These are phyloP conservation scores for Epiblema foenella DNA, from an alignment of 2,888 invertebrate genomes.

Conservation along the genomic window DNA sequence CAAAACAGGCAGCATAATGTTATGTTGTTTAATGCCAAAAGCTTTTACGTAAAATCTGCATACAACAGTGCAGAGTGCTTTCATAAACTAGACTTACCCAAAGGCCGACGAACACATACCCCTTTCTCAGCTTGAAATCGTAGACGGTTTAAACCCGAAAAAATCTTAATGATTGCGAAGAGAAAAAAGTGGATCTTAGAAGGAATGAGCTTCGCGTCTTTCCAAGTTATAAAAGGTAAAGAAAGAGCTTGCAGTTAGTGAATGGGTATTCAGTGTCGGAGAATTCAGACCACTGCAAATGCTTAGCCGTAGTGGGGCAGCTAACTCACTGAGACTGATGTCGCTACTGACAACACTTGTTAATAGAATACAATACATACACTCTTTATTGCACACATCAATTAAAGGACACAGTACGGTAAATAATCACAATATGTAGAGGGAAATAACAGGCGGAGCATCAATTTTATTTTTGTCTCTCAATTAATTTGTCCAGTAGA, in stretches of 20 bases:
- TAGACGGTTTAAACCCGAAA: slow-evolving; percentile 54
- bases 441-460: no score
- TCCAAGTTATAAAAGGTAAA: slow-evolving; percentile 78
- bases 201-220: slow-evolving; percentile 77
- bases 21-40: slow-evolving; percentile 16
- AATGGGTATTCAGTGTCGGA: slow-evolving; percentile 78
- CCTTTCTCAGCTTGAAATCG: slow-evolving; percentile 32
- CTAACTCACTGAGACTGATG: neutral
- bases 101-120: slow-evolving; percentile 25
- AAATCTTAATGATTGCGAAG: slow-evolving; percentile 69
- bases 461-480: no score
- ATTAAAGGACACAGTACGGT: no score
- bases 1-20: neutral
- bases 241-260: slow-evolving; percentile 79
- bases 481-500: no score
- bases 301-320: slow-evolving; percentile 46
- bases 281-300: slow-evolving; percentile 75
- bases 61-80: slow-evolving; percentile 17
- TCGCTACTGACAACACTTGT: no score
- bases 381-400: no score
- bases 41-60: slow-evolving; percentile 12
- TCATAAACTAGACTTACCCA: slow-evolving; percentile 12
- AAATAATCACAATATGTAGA: no score
- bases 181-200: slow-evolving; percentile 69
- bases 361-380: no score